Conservation (phyloP, 2,797 vertebrate species). For the Phyllotis vaccarum region DNA sequence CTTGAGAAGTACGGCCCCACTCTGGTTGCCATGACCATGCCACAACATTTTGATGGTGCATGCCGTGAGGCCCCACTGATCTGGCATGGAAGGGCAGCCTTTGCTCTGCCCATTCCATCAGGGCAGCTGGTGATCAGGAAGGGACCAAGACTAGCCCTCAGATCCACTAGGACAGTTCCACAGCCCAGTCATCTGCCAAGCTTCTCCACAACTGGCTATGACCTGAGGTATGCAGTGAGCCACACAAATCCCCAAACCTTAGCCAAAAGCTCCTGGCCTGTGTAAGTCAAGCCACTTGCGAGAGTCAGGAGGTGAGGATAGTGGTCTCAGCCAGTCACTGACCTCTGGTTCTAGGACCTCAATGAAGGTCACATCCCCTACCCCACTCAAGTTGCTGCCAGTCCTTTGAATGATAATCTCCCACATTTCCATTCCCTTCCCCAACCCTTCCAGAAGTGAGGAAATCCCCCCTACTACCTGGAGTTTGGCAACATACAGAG, state of each 20-base stretch:
- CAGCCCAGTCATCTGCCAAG: rapidly evolving
- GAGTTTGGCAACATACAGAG: too few species aligned
- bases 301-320: rapidly evolving
- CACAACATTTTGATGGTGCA: not conserved
- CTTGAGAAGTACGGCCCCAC: conserved; percentile 79
- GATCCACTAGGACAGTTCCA: not conserved
- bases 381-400: not conserved
- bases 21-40: conserved; percentile 66
- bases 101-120: not conserved
- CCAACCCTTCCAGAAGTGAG: not conserved
- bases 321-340: not conserved
- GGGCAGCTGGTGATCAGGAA: not conserved
- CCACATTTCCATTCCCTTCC: not conserved
- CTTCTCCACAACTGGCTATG: not conserved
- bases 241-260: not conserved
- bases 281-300: not conserved
- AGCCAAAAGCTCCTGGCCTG: not conserved
- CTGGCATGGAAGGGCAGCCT: not conserved
- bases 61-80: not conserved
- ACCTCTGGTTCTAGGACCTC: too few species aligned
- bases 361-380: rapidly evolving
- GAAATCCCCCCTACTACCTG: not conserved
- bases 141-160: not conserved
- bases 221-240: not conserved
- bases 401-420: not conserved